Evolutionary conservation across 2,888 invertebrate genomes (phyloP).

Genomic region (Drosophila paranaensis): DNA sequence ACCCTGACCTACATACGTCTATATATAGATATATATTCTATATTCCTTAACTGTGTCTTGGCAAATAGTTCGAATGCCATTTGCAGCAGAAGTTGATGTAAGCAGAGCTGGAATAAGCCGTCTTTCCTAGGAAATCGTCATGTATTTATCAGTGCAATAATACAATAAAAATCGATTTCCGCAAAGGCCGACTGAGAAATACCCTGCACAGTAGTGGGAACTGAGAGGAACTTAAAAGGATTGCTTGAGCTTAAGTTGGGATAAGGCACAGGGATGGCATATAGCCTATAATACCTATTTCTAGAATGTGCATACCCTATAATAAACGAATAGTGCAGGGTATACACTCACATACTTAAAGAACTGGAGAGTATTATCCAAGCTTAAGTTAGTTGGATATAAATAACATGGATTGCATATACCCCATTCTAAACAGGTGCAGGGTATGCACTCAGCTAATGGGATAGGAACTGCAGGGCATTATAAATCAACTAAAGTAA

Average conservation of each 20-base stretch:
- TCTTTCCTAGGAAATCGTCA: constrained; percentile 25
- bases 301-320: neutral
- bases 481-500: no score
- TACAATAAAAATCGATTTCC: neutral
- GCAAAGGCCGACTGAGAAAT: neutral
- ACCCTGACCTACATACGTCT: constrained; percentile 35
- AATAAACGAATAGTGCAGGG: neutral
- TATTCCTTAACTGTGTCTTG: neutral
- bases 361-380: no score
- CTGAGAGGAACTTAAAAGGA: neutral
- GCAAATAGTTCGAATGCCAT: neutral
- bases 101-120: constrained; percentile 9
- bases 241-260: no score
- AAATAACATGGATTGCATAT: no score
- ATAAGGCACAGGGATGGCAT: no score
- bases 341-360: neutral
- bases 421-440: no score
- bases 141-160: constrained; percentile 25
- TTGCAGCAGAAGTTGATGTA: neutral
- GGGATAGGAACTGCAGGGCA: no score
- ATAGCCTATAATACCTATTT: no score
- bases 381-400: no score
- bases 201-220: constrained; percentile 1
- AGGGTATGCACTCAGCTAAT: no score
- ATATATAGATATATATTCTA: no score